Evolutionary conservation across 2,113 vertebrate species (phyloP).

Genomic region (Oxyura jamaicensis): DNA sequence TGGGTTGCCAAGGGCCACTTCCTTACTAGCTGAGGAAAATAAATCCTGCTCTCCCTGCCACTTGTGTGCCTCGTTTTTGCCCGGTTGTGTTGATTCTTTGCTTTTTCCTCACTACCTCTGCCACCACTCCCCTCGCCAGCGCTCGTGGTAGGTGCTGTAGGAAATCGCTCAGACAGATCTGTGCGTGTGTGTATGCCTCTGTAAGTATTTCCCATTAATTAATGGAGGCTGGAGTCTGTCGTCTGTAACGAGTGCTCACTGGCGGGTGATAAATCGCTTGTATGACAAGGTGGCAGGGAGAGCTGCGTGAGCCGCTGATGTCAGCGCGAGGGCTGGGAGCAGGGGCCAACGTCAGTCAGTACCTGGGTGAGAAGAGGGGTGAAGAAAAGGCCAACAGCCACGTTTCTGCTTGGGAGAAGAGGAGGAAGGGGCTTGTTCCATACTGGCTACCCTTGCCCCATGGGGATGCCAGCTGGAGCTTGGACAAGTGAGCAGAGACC

Average conservation of each 20-base stretch:
- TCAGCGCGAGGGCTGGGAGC: not conserved
- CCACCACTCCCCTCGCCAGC: accelerated
- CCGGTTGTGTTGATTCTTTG: not conserved
- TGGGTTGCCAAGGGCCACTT: not conserved
- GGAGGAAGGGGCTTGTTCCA: accelerated
- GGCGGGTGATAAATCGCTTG: conserved; percentile 30
- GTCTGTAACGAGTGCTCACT: conserved; percentile 11
- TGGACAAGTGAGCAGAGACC: not conserved
- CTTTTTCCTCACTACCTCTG: not conserved
- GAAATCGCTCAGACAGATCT: conserved; percentile 42
- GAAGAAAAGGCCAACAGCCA: not conserved
- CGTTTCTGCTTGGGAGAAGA: not conserved
- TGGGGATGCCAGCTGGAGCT: not conserved
- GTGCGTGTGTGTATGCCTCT: not conserved
- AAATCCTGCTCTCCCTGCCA: not conserved
- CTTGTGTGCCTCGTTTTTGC: not conserved
- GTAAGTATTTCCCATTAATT: conserved; percentile 58
- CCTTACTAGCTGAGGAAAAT: not conserved
- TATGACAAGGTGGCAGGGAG: conserved; percentile 44
- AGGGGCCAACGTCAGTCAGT: not conserved
- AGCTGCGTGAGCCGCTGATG: not conserved
- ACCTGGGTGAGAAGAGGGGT: not conserved
- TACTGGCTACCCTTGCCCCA: not conserved
- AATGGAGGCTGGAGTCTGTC: conserved; percentile 55
- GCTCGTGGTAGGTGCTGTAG: accelerated